These are phyloP conservation scores for Gryllus longicercus DNA, from an alignment of 2,888 invertebrate species.

Conservation along the genomic window DNA sequence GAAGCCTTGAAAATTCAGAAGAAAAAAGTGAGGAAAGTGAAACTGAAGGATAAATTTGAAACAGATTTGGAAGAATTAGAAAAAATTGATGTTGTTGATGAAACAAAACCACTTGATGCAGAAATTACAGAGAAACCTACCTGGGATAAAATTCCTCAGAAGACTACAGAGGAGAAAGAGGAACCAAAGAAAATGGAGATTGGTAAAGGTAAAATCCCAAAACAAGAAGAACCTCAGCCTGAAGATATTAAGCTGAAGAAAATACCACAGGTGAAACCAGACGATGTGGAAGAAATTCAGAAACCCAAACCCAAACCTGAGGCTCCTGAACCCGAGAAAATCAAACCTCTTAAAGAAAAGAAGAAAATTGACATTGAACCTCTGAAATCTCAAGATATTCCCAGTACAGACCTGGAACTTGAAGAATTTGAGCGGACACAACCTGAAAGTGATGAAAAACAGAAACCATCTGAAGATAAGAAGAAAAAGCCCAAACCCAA, in stretches of 20 bases:
- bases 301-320: conserved; percentile 39
- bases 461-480: conserved; percentile 39
- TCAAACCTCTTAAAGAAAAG: conserved; percentile 29
- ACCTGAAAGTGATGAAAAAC: conserved; percentile 38
- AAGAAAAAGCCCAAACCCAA: conserved; percentile 41
- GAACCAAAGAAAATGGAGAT: conserved; percentile 30
- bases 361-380: conserved; percentile 30
- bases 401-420: conserved; percentile 29
- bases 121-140: conserved; percentile 24
- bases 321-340: conserved; percentile 32
- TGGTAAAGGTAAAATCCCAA: conserved; percentile 43
- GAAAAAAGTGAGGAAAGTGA: conserved; percentile 29
- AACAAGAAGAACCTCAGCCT: conserved; percentile 37
- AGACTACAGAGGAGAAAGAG: conserved; percentile 37
- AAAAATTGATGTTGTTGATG: not conserved
- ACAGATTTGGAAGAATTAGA: conserved; percentile 19
- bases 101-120: conserved; percentile 27
- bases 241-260: conserved; percentile 54
- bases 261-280: conserved; percentile 45
- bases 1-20: conserved; percentile 60
- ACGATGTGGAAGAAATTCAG: conserved; percentile 42
- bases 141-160: conserved; percentile 38
- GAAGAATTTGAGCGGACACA: conserved; percentile 34
- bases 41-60: conserved; percentile 10
- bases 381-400: conserved; percentile 29